Conservation (phyloP, 2,113 vertebrate genomes). For the Prionailurus viverrinus region DNA sequence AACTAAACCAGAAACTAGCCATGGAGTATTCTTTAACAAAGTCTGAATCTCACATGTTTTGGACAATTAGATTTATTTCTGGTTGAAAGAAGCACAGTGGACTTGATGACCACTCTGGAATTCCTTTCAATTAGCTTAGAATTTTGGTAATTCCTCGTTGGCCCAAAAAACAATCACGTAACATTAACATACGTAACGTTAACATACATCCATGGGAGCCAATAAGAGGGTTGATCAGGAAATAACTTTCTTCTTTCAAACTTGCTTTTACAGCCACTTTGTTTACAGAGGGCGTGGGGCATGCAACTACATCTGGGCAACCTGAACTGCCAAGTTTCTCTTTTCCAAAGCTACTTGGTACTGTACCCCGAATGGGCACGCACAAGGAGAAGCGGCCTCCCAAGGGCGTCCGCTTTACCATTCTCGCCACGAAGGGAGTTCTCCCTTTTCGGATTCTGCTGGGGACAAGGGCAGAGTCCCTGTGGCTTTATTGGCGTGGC, state of each 20-base stretch:
- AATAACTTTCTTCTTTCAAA: constrained; percentile 18
- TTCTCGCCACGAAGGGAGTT: background rate
- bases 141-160: background rate
- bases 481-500: too few species aligned
- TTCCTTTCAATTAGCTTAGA: background rate
- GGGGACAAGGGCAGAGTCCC: background rate
- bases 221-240: background rate
- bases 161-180: background rate
- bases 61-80: background rate
- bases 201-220: background rate
- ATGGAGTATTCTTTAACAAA: background rate
- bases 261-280: background rate
- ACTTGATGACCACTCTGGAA: background rate
- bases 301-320: background rate
- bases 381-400: background rate
- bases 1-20: background rate
- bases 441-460: background rate
- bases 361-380: accelerated
- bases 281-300: background rate
- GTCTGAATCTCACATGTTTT: background rate
- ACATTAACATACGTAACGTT: background rate
- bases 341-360: background rate
- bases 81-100: background rate
- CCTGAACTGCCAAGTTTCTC: background rate
- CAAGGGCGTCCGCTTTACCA: background rate